phyloP scores from a whole-genome alignment of 2,888 invertebrate genomes.

The Anoplius nigerrimus region DNA sequence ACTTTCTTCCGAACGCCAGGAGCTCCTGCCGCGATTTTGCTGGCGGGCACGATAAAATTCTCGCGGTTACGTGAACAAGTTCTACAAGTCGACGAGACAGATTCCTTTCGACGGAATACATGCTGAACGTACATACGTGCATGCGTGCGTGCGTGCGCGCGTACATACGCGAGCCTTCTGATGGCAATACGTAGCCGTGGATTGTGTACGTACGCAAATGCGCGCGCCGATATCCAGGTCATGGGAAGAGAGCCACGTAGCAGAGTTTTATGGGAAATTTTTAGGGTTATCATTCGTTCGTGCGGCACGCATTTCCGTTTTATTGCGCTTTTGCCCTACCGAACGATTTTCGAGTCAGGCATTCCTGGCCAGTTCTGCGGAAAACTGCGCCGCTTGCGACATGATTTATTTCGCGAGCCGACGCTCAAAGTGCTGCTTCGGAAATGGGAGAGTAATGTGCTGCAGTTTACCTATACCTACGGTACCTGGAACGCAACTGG shows the following conservation, averaged over 20 bases:
- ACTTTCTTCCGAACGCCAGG: no score
- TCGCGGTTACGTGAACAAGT: neutral
- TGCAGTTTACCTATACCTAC: no score
- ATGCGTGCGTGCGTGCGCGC: neutral
- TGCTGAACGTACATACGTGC: no score
- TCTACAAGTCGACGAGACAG: neutral
- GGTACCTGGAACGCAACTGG: no score
- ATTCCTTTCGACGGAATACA: no score
- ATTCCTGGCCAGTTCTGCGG: constrained; percentile 12
- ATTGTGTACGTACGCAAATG: neutral
- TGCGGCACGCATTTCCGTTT: constrained; percentile 62
- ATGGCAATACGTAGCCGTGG: neutral
- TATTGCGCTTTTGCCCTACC: constrained; percentile 19
- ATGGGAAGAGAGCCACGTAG: constrained; percentile 51
- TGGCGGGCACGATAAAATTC: no score
- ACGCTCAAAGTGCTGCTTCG: no score
- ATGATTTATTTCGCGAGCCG: no score
- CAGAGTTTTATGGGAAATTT: constrained; percentile 42
- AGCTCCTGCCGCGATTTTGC: neutral
- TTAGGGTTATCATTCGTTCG: constrained; percentile 45
- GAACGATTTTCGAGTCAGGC: no score
- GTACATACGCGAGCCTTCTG: neutral
- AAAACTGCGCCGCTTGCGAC: neutral
- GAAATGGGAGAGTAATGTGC: no score
- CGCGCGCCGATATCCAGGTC: constrained; percentile 44